Percentiles rank a stretch among this genome's conserved stretches.
Conservation (phyloP, 2,113 vertebrate species). For the Silurus meridionalis region DNA sequence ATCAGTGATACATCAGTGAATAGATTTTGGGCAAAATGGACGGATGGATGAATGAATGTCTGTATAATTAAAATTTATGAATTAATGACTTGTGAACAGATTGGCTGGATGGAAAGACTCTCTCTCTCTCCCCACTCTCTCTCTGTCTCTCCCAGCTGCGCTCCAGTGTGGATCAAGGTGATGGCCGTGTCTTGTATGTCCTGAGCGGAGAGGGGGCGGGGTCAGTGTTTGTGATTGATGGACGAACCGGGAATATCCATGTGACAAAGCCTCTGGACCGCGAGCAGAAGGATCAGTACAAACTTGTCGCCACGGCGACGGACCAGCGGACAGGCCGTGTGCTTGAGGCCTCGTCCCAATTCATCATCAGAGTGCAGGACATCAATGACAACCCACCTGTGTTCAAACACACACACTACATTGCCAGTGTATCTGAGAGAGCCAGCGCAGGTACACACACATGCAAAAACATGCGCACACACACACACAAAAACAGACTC, state of each 20-base stretch:
- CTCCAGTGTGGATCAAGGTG: slow-evolving; percentile 84
- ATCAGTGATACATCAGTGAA: background rate
- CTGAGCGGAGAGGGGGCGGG: slow-evolving; percentile 87
- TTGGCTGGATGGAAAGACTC: background rate
- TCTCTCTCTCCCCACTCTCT: slow-evolving; percentile 24
- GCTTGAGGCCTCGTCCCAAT: slow-evolving; percentile 85
- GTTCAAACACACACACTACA: slow-evolving; percentile 79
- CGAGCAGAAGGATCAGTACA: slow-evolving; percentile 88
- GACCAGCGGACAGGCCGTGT: slow-evolving; percentile 81
- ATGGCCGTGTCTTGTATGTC: slow-evolving; percentile 81
- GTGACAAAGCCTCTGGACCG: slow-evolving; percentile 88
- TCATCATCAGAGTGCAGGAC: slow-evolving; percentile 89
- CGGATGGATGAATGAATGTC: background rate
- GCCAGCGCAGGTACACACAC: slow-evolving; percentile 77
- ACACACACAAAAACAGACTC: background rate
- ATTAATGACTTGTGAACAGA: background rate
- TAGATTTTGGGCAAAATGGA: background rate
- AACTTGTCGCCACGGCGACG: slow-evolving; percentile 80
- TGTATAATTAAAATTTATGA: background rate
- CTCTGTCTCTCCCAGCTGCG: slow-evolving; percentile 74
- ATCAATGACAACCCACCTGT: slow-evolving; percentile 88
- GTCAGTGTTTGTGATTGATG: slow-evolving; percentile 87
- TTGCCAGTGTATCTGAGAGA: slow-evolving; percentile 86
- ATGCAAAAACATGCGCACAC: slow-evolving; percentile 18
- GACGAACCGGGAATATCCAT: slow-evolving; percentile 86